Conservation (phyloP, 2,797 vertebrate species). For the Chrosomus eos region DNA sequence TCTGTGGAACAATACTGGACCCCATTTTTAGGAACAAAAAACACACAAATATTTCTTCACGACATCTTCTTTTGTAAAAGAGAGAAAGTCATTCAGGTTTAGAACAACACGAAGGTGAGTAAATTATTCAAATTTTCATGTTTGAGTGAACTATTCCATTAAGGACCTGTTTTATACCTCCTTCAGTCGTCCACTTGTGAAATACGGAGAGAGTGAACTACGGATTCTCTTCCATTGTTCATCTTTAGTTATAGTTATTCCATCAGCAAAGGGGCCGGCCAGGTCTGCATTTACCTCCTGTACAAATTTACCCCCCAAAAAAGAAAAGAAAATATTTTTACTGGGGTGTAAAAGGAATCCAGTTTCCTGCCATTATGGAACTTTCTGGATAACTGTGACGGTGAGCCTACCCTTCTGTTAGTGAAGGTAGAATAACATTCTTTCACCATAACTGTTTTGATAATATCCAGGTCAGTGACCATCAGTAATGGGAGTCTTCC, state of each 20-base stretch:
- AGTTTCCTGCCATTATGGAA: not conserved
- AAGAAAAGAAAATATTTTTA: not conserved
- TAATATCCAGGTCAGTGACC: slow-evolving; percentile 73
- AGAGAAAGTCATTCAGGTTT: not conserved
- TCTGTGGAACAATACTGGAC: not conserved
- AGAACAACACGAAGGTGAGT: not conserved
- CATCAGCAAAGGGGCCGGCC: slow-evolving; percentile 63
- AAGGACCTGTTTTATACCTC: slow-evolving; percentile 69
- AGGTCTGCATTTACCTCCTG: slow-evolving; percentile 53
- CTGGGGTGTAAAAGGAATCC: not conserved
- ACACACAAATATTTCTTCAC: not conserved
- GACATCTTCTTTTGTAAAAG: not conserved
- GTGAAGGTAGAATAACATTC: slow-evolving; percentile 78
- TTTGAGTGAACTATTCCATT: not conserved
- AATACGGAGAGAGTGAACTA: slow-evolving; percentile 76
- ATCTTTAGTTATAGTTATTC: slow-evolving; percentile 68
- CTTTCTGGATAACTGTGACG: not conserved
- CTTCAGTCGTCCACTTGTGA: slow-evolving; percentile 83
- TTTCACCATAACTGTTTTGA: slow-evolving; percentile 78
- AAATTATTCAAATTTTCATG: not conserved
- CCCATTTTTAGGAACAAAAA: not conserved
- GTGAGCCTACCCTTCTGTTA: slow-evolving; percentile 76
- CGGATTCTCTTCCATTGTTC: slow-evolving; percentile 83
- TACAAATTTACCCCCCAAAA: not conserved
- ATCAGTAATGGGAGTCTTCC: slow-evolving; percentile 68